These are phyloP conservation scores for Zoanthus sansibaricus DNA, from an alignment of 92 coral and sea anemone species.

Conservation along the genomic window DNA sequence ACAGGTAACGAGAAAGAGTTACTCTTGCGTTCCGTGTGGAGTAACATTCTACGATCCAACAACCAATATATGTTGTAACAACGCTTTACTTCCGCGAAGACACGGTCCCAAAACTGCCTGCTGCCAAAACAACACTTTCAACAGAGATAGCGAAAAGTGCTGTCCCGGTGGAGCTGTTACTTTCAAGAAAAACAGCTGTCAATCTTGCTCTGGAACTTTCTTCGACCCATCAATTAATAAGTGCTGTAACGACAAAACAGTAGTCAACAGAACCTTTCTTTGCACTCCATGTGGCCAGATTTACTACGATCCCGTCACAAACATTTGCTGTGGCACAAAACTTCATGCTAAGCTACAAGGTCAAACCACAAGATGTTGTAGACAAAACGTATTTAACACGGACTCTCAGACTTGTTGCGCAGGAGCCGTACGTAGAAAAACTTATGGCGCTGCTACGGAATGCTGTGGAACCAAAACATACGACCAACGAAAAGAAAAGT, in stretches of 20 bases:
- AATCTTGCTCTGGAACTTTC: constrained; percentile 46
- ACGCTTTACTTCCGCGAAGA: not conserved
- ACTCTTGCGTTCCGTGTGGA: constrained; percentile 14
- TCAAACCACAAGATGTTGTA: constrained; percentile 28
- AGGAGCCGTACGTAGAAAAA: not conserved
- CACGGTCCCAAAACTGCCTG: constrained; percentile 12
- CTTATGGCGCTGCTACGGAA: constrained; percentile 8
- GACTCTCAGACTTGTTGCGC: constrained; percentile 38
- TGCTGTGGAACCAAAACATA: constrained; percentile 33
- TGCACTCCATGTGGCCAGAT: constrained; percentile 20
- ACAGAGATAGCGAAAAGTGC: constrained; percentile 12
- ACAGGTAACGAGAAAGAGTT: not conserved
- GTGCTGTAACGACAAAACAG: constrained; percentile 13
- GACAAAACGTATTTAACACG: constrained; percentile 1
- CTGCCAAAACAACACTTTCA: constrained; percentile 6
- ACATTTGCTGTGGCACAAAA: constrained; percentile 24
- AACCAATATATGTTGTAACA: constrained; percentile 12
- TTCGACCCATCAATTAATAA: constrained; percentile 23
- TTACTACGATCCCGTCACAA: constrained; percentile 28
- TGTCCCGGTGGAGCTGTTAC: constrained; percentile 21
- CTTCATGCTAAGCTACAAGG: constrained; percentile 7
- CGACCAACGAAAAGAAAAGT: constrained; percentile 30
- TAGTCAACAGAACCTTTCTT: not conserved
- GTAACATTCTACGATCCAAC: constrained; percentile 4
- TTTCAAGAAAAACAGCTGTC: constrained; percentile 12